A percentile compares a stretch with the other conserved stretches of the same genome.
Conservation (phyloP, 2,888 invertebrate species). For the Andrena minutula region DNA sequence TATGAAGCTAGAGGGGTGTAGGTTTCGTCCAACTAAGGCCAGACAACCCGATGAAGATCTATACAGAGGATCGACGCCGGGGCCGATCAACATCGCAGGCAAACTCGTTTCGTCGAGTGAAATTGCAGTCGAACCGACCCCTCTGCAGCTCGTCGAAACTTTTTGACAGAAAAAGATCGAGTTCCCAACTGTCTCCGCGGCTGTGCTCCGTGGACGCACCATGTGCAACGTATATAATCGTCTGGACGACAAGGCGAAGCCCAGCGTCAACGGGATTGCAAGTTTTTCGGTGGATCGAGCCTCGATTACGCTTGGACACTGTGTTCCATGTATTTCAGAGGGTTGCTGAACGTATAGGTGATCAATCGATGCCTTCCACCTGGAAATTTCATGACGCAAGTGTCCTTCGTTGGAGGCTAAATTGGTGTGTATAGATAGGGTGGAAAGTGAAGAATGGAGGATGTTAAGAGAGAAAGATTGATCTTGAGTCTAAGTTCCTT, state of each 20-base stretch:
- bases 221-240: slow-evolving; percentile 56
- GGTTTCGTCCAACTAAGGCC: slow-evolving; percentile 44
- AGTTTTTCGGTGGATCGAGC: slow-evolving; percentile 24
- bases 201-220: slow-evolving; percentile 21
- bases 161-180: slow-evolving; percentile 61
- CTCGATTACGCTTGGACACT: slow-evolving; percentile 18
- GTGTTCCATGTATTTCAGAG: background rate
- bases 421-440: no score
- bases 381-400: no score
- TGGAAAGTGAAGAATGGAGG: background rate
- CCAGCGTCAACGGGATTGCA: slow-evolving; percentile 6
- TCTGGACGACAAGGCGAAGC: slow-evolving; percentile 23
- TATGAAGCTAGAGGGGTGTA: slow-evolving; percentile 6
- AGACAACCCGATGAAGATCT: slow-evolving; percentile 57
- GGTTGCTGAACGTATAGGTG: background rate
- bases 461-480: background rate
- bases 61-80: slow-evolving; percentile 29
- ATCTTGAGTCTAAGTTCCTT: no score
- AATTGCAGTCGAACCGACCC: slow-evolving; percentile 49
- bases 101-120: slow-evolving; percentile 58
- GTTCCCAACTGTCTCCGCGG: slow-evolving; percentile 55
- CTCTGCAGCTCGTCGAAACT: slow-evolving; percentile 40
- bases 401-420: no score
- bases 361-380: no score
- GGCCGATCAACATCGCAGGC: background rate